Conservation (phyloP, 92 coral and sea anemone genomes). For the Nematostella vectensis region DNA sequence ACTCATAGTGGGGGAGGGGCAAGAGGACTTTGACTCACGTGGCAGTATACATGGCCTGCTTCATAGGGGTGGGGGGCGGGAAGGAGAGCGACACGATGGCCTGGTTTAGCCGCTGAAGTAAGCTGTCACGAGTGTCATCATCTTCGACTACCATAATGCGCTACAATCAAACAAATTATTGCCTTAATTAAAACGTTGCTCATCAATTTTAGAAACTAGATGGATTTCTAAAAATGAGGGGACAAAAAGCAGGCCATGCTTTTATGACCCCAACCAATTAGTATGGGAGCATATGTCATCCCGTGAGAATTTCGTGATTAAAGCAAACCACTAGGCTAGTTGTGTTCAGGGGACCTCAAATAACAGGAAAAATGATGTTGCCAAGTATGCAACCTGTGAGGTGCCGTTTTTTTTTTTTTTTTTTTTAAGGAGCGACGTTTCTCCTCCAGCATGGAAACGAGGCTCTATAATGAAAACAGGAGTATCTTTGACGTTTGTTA, state of each 20-base stretch:
- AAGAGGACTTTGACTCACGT: constrained; percentile 47
- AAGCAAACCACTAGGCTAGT: constrained; percentile 37
- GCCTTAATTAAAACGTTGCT: not conserved
- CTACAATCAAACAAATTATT: constrained; percentile 21
- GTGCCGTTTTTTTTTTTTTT: constrained; percentile 31
- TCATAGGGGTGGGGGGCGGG: constrained; percentile 77
- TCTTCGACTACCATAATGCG: constrained; percentile 76
- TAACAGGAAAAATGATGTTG: constrained; percentile 42
- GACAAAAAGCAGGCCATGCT: too few species aligned
- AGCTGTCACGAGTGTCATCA: constrained; percentile 63
- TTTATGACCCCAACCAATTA: too few species aligned
- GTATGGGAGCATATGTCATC: constrained; percentile 28
- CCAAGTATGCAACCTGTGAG: constrained; percentile 28
- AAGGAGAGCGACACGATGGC: constrained; percentile 69
- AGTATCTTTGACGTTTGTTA: constrained; percentile 21
- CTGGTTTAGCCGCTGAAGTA: constrained; percentile 64
- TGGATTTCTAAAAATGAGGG: too few species aligned
- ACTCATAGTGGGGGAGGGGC: too few species aligned
- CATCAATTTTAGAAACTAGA: not conserved
- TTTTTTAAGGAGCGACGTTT: constrained; percentile 13
- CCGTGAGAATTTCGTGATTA: constrained; percentile 33
- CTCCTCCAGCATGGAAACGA: constrained; percentile 25
- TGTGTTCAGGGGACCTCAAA: constrained; percentile 42
- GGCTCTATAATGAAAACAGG: constrained; percentile 20
- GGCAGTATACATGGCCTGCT: constrained; percentile 89